These are phyloP conservation scores for Drosophila mimica DNA, from an alignment of 2,888 invertebrate genomes.

Conservation along the genomic window DNA sequence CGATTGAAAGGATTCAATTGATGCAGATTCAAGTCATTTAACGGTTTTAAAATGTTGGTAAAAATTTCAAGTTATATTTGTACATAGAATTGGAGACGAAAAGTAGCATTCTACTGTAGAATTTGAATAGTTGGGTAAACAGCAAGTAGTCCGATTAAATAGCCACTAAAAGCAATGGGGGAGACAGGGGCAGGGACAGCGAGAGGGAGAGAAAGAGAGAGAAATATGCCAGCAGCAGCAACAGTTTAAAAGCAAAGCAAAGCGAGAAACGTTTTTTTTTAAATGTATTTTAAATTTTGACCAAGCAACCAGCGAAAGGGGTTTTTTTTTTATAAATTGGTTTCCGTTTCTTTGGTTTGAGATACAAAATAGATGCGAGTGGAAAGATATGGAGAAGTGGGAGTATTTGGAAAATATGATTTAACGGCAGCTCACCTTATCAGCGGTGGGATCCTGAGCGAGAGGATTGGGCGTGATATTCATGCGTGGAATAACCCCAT, in stretches of 20 bases:
- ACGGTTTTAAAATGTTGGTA: neutral
- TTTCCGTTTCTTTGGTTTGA: neutral
- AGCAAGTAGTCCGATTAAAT: neutral
- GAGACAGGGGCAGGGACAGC: neutral
- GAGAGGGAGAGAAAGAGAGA: conserved; percentile 1
- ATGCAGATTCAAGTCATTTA: neutral
- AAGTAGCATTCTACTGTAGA: neutral
- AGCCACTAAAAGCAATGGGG: neutral
- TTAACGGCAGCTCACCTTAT: conserved; percentile 77
- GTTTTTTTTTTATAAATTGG: conserved; percentile 20
- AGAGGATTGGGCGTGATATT: conserved; percentile 85
- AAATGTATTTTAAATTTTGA: conserved; percentile 62
- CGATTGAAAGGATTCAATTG: too few species aligned
- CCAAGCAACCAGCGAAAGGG: conserved; percentile 80
- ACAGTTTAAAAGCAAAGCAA: conserved; percentile 19
- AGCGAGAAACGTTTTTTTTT: conserved; percentile 35
- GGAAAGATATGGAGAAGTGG: conserved; percentile 26
- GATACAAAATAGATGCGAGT: conserved; percentile 14
- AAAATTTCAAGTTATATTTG: neutral
- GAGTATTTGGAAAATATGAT: neutral
- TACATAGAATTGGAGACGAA: neutral
- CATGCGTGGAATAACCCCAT: conserved; percentile 84
- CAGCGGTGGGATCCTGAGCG: conserved; percentile 82
- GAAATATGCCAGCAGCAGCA: conserved; percentile 18
- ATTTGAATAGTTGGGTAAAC: neutral